Evolutionary conservation across 2,797 vertebrate genomes (phyloP), one percentile per base, ranked within the genome.

Genomic region (Danio jaintianensis): DNA sequence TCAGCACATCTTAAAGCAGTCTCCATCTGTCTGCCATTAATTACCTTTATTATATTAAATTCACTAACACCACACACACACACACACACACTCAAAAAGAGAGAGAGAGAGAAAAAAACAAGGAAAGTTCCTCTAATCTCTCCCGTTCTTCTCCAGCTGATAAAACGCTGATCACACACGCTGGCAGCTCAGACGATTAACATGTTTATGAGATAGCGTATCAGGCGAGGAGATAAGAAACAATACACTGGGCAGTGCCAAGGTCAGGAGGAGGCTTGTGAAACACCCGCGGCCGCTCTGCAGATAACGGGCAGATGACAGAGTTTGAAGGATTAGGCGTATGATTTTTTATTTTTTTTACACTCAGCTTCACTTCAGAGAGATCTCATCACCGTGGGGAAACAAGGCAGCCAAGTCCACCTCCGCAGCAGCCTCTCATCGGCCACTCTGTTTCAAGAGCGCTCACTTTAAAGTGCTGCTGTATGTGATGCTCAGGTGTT

Each of bases 191-290:
- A 87, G 83, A 87, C 90, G 89, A 94, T 94, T 93, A 93, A 89
- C 92, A 91, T 94, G 92, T 91, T 92, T 89, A 90, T 92, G 89
- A 92, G 92, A 93, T 93, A 91, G 89, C 85, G 87, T 92, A 93
- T 93, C 92, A 89, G 87, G 88, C 87, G 18, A 53, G 83, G 87
- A 93, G 93, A 95, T 94, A 93, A 94, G 92, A 89, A 91, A 59
- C 88, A 88, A 88, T 90, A 91, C 87, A 88, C 90, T 86, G 89
- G 89, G 89, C 92, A 88, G 90, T 91, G 90, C 90, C 92, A 95
- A 94, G 94, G 93, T 94, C 92, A 92, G 89, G 91, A 91, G 90
- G 90, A 86, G 85, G 89, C 89, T 92, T 91, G 91, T 92, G 92
- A 92, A 94, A 92, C 91, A 90, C 58, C 43, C 29, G 50, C 43